Percentiles rank a stretch among this genome's conserved stretches.
Evolutionary conservation across 2,888 invertebrate species (phyloP).

Genomic region (Herminia tarsipennalis): DNA sequence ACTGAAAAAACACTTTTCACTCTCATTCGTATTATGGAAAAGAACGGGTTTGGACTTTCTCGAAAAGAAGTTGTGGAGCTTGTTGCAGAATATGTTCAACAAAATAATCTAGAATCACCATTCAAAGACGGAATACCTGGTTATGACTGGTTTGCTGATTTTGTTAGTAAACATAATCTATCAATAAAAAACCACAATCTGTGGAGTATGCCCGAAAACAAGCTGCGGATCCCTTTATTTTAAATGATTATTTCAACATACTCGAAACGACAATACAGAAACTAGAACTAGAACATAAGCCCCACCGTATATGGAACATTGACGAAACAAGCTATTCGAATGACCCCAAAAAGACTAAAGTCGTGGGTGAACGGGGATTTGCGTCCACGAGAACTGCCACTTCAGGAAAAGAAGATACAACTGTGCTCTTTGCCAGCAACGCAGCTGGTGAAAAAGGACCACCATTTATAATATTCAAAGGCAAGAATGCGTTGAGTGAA

Average conservation of each 20-base stretch:
- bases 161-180: slow-evolving; percentile 3
- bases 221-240: slow-evolving; percentile 22
- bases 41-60: slow-evolving; percentile 4
- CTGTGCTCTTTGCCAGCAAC: slow-evolving; percentile 4
- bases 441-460: background rate
- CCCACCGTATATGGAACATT: slow-evolving; percentile 15
- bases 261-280: background rate
- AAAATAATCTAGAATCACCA: background rate
- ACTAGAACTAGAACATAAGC: background rate
- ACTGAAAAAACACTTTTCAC: background rate
- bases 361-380: slow-evolving; percentile 34
- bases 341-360: slow-evolving; percentile 30
- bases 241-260: slow-evolving; percentile 6
- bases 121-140: slow-evolving; percentile 13
- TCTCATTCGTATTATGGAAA: background rate
- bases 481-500: slow-evolving; percentile 45
- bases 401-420: slow-evolving; percentile 31
- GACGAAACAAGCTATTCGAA: slow-evolving; percentile 36
- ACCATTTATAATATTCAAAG: slow-evolving; percentile 10
- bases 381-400: background rate
- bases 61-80: slow-evolving; percentile 3
- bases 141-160: slow-evolving; percentile 8
- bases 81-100: background rate
- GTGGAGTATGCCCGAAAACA: slow-evolving; percentile 26
- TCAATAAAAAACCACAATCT: slow-evolving; percentile 31